A percentile compares a stretch with the other conserved stretches of the same genome.
Evolutionary conservation across 2,797 vertebrate genomes (phyloP).

Genomic region (Gobionotothen gibberifrons): DNA sequence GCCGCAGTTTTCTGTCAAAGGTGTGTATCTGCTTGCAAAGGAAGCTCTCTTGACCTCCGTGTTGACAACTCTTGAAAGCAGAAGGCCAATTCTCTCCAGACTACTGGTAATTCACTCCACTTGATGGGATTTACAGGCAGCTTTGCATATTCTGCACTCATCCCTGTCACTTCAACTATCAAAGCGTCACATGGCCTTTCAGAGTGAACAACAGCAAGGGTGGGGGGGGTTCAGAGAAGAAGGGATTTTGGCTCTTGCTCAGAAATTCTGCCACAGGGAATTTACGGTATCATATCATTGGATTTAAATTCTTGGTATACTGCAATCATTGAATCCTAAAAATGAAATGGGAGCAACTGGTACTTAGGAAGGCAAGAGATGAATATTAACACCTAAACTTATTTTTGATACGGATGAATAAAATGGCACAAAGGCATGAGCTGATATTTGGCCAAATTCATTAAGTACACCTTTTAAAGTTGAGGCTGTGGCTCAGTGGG

Average conservation of each 20-base stretch:
- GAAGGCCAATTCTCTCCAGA: constrained; percentile 58
- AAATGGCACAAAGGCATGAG: constrained; percentile 28
- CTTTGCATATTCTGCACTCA: constrained; percentile 65
- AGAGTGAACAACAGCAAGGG: constrained; percentile 41
- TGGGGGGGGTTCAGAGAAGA: constrained; percentile 8
- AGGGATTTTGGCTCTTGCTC: constrained; percentile 22
- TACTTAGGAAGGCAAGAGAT: neutral
- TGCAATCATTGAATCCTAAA: neutral
- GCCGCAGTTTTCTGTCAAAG: constrained; percentile 19
- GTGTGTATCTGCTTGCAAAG: constrained; percentile 20
- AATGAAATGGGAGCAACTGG: neutral
- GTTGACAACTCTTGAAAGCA: constrained; percentile 55
- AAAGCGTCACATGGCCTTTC: constrained; percentile 52
- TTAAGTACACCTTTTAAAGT: constrained; percentile 23
- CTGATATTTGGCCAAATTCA: constrained; percentile 29
- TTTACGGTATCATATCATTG: constrained; percentile 1
- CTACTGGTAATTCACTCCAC: constrained; percentile 57
- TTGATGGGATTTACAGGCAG: constrained; percentile 70
- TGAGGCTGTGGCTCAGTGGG: too few relatives aligned
- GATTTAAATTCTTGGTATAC: constrained; percentile 1
- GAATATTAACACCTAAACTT: constrained; percentile 16
- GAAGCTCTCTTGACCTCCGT: constrained; percentile 44
- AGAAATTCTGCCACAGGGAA: constrained; percentile 19
- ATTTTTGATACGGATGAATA: constrained; percentile 27
- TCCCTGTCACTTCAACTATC: constrained; percentile 61